Base-by-base conservation (phyloP, 2,888 invertebrate species). In the Andrena fulva region DNA sequence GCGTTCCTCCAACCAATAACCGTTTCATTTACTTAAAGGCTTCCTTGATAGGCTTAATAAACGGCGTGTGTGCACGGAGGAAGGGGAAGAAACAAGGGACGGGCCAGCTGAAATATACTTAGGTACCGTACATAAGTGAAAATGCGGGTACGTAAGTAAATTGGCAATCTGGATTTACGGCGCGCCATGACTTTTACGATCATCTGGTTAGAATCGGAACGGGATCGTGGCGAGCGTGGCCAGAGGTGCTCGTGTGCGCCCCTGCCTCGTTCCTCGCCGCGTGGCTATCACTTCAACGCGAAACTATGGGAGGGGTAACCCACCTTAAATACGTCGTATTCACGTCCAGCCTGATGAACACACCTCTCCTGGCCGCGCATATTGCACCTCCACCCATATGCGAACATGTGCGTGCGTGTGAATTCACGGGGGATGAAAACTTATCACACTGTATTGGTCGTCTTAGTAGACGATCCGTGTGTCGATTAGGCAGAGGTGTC, bases 361-460 rank as follows among this genome's bases (percentile, higher is more conserved):
- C 83, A 82, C 67, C 73, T 76, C 70, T 74, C 78, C 52, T 52
- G n/a, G 20, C 20, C 52, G 8, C 20, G 20, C 20, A 7, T 20
- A 52, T 78, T 77, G 68, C 62, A 60, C 50, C 42, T 16, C 12
- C 50, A 33, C 31, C 8, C 29, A 35, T 62, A 62, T 70, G 20
- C 12, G 54, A 10, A 10, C 59, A 52, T 35, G 56, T 52, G 29
- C 7, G 63, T 16, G 78, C 54, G 80, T 83, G 87, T 90, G 90
- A 90, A 90, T 89, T 42, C 89, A 85, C 78, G 80, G 69, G 67
- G 75, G 84, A 90, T 87, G 89, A 90, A 89, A 90, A 90, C 90
- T 90, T 89, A 90, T 90, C 88, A 85, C 73, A 31, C 66, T 69
- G 77, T 84, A 89, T 90, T 90, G 84, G 90, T 90, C 90, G 90